Evolutionary conservation across 2,113 vertebrate species (phyloP).

Genomic region (Pandion haliaetus): DNA sequence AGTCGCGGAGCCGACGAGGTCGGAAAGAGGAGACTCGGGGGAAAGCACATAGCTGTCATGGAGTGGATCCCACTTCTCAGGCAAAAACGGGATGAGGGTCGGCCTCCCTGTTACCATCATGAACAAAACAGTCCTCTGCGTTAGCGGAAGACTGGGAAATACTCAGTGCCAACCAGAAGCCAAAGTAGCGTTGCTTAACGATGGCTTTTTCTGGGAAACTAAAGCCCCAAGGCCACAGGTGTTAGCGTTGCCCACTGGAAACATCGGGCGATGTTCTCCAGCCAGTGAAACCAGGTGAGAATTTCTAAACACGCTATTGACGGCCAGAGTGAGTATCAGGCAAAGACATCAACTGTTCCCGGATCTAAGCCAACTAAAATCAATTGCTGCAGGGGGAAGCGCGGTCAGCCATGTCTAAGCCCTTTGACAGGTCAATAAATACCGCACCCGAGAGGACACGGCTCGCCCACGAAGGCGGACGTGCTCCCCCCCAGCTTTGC

Average conservation of each 20-base stretch:
- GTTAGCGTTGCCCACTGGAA: rapidly evolving
- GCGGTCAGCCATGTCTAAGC: neutral
- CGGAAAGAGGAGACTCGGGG: neutral
- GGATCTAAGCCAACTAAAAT: neutral
- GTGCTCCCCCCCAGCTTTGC: neutral
- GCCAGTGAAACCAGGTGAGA: neutral
- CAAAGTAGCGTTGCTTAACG: neutral
- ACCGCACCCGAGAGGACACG: neutral
- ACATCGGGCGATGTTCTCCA: rapidly evolving
- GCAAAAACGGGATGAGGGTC: neutral
- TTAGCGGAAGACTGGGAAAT: neutral
- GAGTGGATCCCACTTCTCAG: neutral
- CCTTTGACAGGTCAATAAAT: conserved; percentile 37
- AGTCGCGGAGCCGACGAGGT: rapidly evolving
- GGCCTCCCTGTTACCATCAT: rapidly evolving
- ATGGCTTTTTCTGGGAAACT: neutral
- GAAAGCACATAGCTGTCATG: rapidly evolving
- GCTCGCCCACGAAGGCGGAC: rapidly evolving
- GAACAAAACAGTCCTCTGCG: neutral
- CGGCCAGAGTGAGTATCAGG: neutral
- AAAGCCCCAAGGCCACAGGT: neutral
- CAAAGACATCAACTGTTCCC: neutral
- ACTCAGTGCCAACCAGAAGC: neutral
- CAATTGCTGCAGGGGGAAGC: neutral
- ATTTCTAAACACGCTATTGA: neutral